Evolutionary conservation across 2,113 vertebrate genomes (phyloP).

Genomic region (Centropristis striata): DNA sequence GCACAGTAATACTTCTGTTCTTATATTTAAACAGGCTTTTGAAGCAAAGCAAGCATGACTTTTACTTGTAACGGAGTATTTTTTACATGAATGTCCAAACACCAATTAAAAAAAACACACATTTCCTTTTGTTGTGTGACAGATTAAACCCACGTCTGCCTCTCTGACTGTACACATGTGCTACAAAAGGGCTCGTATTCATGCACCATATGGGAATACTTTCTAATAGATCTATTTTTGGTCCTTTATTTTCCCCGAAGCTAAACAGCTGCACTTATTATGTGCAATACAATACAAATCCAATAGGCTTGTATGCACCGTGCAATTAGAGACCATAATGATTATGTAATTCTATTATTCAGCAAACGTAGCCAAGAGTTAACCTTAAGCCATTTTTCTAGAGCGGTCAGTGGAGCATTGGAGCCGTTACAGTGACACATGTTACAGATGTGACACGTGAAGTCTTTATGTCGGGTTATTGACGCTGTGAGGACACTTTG

Average conservation of each 20-base stretch:
- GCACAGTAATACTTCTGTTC: too few species aligned
- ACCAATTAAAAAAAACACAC: background rate
- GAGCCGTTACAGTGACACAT: conserved; percentile 18
- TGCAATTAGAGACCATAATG: conserved; percentile 62
- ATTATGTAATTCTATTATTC: conserved; percentile 73
- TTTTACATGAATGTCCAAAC: too few species aligned
- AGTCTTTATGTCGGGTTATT: background rate
- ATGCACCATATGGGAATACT: conserved; percentile 52
- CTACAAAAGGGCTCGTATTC: conserved; percentile 1
- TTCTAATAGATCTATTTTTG: conserved; percentile 69
- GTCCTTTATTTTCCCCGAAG: conserved; percentile 52
- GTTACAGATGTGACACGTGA: background rate
- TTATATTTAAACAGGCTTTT: too few species aligned
- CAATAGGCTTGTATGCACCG: conserved; percentile 43
- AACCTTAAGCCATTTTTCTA: conserved; percentile 42
- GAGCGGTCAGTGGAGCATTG: conserved; percentile 21
- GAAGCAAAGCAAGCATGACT: too few species aligned
- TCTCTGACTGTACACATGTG: background rate
- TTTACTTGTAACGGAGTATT: too few species aligned
- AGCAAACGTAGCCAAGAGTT: conserved; percentile 18
- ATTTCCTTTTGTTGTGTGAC: background rate
- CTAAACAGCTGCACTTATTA: conserved; percentile 76
- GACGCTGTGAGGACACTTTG: conserved; percentile 2
- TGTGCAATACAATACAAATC: conserved; percentile 72
- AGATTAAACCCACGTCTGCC: background rate